phyloP scores from a whole-genome alignment of 2,113 vertebrate species.

The Leptosomus discolor region DNA sequence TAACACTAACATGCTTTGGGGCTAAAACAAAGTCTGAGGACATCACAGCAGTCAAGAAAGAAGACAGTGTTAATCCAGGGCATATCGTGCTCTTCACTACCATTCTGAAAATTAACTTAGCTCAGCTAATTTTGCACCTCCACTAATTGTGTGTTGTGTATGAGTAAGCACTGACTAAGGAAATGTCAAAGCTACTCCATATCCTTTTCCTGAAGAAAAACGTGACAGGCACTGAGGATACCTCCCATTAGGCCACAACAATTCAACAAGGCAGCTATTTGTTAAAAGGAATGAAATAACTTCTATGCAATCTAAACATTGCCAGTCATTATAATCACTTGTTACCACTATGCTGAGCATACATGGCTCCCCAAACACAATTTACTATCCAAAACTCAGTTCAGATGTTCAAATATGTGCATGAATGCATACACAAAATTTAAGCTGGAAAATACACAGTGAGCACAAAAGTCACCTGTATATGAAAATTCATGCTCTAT shows the following conservation, averaged over 20 bases:
- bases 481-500: neutral
- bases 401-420: neutral
- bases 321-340: neutral
- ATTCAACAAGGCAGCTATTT: slow-evolving; percentile 27
- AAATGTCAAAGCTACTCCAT: slow-evolving; percentile 59
- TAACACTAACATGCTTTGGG: neutral
- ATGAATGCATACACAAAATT: neutral
- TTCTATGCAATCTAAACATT: neutral
- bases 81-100: slow-evolving; percentile 22
- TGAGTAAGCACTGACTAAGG: slow-evolving; percentile 69
- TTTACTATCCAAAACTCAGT: neutral
- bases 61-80: slow-evolving; percentile 53
- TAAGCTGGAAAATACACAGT: neutral
- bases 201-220: slow-evolving; percentile 68
- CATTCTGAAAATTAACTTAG: slow-evolving; percentile 56
- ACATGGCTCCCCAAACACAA: neutral
- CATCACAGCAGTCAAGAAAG: neutral
- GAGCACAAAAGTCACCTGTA: neutral
- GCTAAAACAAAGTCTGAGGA: slow-evolving; percentile 15
- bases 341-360: neutral
- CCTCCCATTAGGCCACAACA: slow-evolving; percentile 51
- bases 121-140: slow-evolving; percentile 71
- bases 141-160: slow-evolving; percentile 56
- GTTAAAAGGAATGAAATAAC: neutral
- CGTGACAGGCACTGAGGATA: slow-evolving; percentile 34